phyloP scores from a whole-genome alignment of 2,113 vertebrate species.

The Callopanchax toddi region DNA sequence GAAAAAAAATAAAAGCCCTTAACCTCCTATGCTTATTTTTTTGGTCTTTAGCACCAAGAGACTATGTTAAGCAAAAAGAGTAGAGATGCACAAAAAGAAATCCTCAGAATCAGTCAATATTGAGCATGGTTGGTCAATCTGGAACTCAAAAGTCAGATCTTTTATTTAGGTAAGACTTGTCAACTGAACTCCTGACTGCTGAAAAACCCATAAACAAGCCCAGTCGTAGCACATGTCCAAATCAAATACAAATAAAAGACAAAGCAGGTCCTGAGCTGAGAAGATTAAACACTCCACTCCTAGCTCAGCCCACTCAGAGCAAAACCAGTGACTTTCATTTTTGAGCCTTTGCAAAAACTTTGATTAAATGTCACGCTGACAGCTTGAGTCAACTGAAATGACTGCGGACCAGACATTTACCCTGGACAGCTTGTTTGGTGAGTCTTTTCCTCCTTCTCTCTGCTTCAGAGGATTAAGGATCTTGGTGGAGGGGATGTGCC shows the following conservation, averaged over 20 bases:
- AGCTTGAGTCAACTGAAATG: conserved; percentile 5
- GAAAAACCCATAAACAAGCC: conserved; percentile 42
- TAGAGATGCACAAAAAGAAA: no score
- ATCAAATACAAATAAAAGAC: conserved; percentile 8
- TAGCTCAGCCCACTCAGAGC: not conserved
- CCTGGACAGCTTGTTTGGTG: conserved; percentile 89
- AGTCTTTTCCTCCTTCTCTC: conserved; percentile 89
- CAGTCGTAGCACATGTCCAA: conserved; percentile 48
- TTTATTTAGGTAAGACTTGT: no score
- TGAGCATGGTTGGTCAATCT: no score
- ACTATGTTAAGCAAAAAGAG: not conserved
- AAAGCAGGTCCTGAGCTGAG: conserved; percentile 15
- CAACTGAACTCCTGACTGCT: conserved; percentile 12
- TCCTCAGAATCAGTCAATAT: no score
- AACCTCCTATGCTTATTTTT: no score
- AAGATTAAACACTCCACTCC: conserved; percentile 4
- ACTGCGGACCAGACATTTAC: conserved; percentile 80
- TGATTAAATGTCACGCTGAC: conserved; percentile 8
- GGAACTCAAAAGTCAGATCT: no score
- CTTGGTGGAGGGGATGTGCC: conserved; percentile 91
- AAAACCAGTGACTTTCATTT: conserved; percentile 1
- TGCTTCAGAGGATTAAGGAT: conserved; percentile 92
- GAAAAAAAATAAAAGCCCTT: no score
- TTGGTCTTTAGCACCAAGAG: conserved; percentile 30
- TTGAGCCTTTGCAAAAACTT: conserved; percentile 9